Conservation (phyloP, 1,140 invertebrate genomes). For the Tetranychus cinnabarinus region DNA sequence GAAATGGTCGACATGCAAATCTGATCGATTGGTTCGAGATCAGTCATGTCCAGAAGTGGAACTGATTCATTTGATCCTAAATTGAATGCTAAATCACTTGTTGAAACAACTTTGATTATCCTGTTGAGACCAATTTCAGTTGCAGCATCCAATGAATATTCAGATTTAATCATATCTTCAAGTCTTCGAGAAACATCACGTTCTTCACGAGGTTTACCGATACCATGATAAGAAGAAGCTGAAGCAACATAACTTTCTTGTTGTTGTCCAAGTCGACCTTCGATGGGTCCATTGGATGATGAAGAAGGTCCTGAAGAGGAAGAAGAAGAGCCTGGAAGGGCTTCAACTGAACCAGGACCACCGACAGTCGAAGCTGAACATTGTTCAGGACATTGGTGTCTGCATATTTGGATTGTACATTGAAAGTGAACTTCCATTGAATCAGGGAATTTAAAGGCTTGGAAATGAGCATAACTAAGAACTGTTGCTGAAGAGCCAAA, state of each 20-base stretch:
- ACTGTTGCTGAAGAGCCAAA: slow-evolving; percentile 78
- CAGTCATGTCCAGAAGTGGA: slow-evolving; percentile 11
- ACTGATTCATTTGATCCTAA: slow-evolving; percentile 13
- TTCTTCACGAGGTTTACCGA: slow-evolving; percentile 6
- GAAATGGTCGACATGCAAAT: slow-evolving; percentile 79
- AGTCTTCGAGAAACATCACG: background rate
- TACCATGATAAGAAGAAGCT: background rate
- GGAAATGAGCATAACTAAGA: slow-evolving; percentile 77
- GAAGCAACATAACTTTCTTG: background rate
- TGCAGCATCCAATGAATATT: slow-evolving; percentile 7
- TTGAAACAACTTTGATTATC: slow-evolving; percentile 43
- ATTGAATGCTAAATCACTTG: slow-evolving; percentile 52
- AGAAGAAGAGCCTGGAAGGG: background rate
- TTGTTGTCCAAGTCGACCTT: background rate
- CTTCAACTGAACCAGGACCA: background rate
- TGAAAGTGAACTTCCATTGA: slow-evolving; percentile 18
- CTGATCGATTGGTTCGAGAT: slow-evolving; percentile 23
- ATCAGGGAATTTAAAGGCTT: slow-evolving; percentile 16
- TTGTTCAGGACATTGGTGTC: slow-evolving; percentile 16
- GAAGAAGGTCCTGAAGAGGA: background rate
- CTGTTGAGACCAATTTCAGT: slow-evolving; percentile 16
- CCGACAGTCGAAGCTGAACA: slow-evolving; percentile 7
- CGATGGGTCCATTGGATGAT: slow-evolving; percentile 7
- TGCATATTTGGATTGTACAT: slow-evolving; percentile 18
- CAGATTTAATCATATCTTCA: background rate